Base-by-base conservation (phyloP, 2,888 invertebrate genomes). In the Cheilosia vulpina region DNA sequence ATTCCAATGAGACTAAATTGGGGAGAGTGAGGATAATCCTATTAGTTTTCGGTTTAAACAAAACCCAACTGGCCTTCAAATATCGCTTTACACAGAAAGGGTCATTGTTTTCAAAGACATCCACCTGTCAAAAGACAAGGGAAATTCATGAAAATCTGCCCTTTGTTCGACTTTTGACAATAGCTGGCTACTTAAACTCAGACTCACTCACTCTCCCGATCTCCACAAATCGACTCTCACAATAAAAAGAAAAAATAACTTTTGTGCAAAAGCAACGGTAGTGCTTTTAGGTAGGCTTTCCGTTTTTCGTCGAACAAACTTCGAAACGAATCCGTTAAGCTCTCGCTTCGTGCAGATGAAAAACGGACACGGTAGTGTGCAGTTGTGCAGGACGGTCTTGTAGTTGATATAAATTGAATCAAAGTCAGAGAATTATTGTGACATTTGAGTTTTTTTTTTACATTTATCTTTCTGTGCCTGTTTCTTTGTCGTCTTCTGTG, bases 361-460 rank as follows among this genome's bases (percentile, higher is more conserved):
- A 79, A 75, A 84, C 69, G 66, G 55, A 75, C 69, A 60, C 79
- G 43, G 43, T 66, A 71, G 65, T 55, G 79, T 84, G 78, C 75
- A 75, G 78, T 84, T 73, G 76, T 82, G 31, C 57, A 41, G 68
- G 52, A 69, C 73, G 79, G 69, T 47, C 60, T 34, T 58, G 62
- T 24, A 27, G 2, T 63, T 73, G n/a, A 52, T 57, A 63, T 65
- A 69, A 17, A 43, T 57, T 31, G 7, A 62, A 38, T 69, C 52
- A 58, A 68, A 60, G 21, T 38, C 31, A 77, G 21, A 72, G 60
- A 57, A 69, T 75, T 53, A 69, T 75, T 53, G 50, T 57, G 43
- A 45, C 52, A 53, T 38, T 71, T 9, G 38, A 41, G 19, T 57
- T 55, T 47, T 47, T 45, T 45, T 63, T 60, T 76, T 41, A 21